Evolutionary conservation across 2,888 invertebrate species (phyloP).

Genomic region (Netelia virgata): DNA sequence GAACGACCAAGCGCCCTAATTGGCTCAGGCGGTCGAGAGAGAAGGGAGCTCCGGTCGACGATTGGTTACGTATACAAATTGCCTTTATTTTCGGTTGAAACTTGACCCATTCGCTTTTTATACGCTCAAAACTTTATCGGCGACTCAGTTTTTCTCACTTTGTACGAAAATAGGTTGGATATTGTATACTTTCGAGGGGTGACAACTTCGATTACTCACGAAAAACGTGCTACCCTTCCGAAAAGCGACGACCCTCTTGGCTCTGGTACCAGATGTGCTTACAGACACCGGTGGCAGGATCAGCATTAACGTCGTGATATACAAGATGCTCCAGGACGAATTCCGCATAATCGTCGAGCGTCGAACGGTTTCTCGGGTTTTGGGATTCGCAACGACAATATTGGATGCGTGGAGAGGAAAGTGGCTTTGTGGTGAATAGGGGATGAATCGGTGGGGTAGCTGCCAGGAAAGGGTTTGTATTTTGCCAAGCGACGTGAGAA

Average conservation of each 20-base stretch:
- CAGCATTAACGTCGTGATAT: slow-evolving; percentile 69
- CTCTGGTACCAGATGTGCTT: slow-evolving; percentile 68
- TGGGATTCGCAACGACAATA: slow-evolving; percentile 20
- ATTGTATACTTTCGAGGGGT: background rate
- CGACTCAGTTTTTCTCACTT: background rate
- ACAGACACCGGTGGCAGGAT: slow-evolving; percentile 38
- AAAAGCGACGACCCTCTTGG: slow-evolving; percentile 79
- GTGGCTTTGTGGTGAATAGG: slow-evolving; percentile 33
- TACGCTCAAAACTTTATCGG: no score
- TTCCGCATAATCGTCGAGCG: slow-evolving; percentile 58
- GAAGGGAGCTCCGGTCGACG: no score
- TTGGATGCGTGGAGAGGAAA: slow-evolving; percentile 36
- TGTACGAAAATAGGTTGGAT: background rate
- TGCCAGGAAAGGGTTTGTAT: slow-evolving; percentile 6
- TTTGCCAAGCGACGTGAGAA: slow-evolving; percentile 26
- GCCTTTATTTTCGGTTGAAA: no score
- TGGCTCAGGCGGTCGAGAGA: no score
- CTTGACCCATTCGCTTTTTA: no score
- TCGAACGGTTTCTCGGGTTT: slow-evolving; percentile 20
- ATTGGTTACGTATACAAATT: no score
- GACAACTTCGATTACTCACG: slow-evolving; percentile 78
- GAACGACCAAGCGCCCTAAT: no score
- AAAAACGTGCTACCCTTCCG: slow-evolving; percentile 82
- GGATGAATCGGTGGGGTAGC: slow-evolving; percentile 14
- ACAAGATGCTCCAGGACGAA: slow-evolving; percentile 68